Percentiles rank a stretch among this genome's conserved stretches.
phyloP scores from a whole-genome alignment of 2,888 invertebrate genomes.

The Osedax frankpressi region DNA sequence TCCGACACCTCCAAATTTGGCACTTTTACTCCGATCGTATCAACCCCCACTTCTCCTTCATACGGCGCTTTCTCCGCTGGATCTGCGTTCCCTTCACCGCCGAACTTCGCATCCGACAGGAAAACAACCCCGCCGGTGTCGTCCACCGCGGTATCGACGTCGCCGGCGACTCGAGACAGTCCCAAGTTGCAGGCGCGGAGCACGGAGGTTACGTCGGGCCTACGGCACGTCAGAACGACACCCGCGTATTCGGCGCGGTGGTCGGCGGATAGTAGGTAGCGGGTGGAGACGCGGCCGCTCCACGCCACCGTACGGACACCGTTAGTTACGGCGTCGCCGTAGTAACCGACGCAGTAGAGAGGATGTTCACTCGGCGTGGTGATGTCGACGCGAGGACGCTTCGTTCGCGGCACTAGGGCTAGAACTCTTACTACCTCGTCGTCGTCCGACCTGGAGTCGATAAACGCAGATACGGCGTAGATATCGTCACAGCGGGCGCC shows the following conservation, averaged over 20 bases:
- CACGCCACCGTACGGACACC: background rate
- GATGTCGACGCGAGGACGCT: background rate
- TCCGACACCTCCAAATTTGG: too few relatives aligned
- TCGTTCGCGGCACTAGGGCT: too few relatives aligned
- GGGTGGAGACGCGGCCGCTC: background rate
- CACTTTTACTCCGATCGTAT: too few relatives aligned
- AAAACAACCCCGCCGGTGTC: background rate
- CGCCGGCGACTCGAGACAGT: background rate
- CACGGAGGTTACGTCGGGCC: background rate
- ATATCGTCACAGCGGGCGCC: too few relatives aligned
- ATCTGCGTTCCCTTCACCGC: too few relatives aligned
- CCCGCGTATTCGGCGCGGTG: background rate
- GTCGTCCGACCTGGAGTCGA: too few relatives aligned
- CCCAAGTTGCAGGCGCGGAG: background rate
- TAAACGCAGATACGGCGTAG: too few relatives aligned
- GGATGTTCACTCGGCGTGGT: background rate
- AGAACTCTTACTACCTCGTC: background rate
- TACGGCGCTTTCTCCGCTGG: too few relatives aligned
- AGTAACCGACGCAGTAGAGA: conserved; percentile 4
- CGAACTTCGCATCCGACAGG: background rate
- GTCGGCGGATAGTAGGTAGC: background rate
- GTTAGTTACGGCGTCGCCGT: background rate
- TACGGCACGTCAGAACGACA: background rate
- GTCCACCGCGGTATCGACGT: background rate
- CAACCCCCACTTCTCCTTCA: too few relatives aligned